These are phyloP conservation scores for Lethrus apterus DNA, from an alignment of 1,140 invertebrate genomes.

Conservation along the genomic window DNA sequence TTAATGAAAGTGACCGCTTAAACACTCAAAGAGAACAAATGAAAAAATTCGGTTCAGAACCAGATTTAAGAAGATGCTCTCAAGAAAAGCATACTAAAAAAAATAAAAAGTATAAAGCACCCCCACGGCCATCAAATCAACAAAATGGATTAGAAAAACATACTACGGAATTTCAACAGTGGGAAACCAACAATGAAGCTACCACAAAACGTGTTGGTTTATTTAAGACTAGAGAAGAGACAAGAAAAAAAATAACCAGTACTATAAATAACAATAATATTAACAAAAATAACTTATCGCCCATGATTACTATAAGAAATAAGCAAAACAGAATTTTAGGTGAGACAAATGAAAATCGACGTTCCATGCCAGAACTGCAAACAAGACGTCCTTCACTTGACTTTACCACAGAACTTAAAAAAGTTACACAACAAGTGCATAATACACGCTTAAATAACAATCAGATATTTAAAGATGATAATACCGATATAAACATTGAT, in stretches of 20 bases:
- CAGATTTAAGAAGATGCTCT: slow-evolving; percentile 52
- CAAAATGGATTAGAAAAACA: not conserved
- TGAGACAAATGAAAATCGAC: slow-evolving; percentile 31
- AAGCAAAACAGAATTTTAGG: slow-evolving; percentile 13
- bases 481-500: slow-evolving; percentile 4
- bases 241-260: slow-evolving; percentile 1
- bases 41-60: slow-evolving; percentile 63
- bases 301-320: slow-evolving; percentile 15
- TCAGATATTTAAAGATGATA: too few species aligned
- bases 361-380: slow-evolving; percentile 45
- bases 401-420: slow-evolving; percentile 59
- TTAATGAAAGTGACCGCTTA: not conserved
- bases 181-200: too few species aligned
- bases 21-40: slow-evolving; percentile 21
- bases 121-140: not conserved
- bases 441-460: too few species aligned
- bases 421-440: slow-evolving; percentile 55
- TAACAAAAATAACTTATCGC: slow-evolving; percentile 45
- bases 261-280: slow-evolving; percentile 50
- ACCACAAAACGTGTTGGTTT: slow-evolving; percentile 53
- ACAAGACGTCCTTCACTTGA: slow-evolving; percentile 57
- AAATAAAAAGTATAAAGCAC: slow-evolving; percentile 49
- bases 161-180: too few species aligned
- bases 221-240: slow-evolving; percentile 51
- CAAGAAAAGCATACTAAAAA: slow-evolving; percentile 10